Evolutionary conservation across 2,113 vertebrate genomes (phyloP).

Genomic region (Morone saxatilis): DNA sequence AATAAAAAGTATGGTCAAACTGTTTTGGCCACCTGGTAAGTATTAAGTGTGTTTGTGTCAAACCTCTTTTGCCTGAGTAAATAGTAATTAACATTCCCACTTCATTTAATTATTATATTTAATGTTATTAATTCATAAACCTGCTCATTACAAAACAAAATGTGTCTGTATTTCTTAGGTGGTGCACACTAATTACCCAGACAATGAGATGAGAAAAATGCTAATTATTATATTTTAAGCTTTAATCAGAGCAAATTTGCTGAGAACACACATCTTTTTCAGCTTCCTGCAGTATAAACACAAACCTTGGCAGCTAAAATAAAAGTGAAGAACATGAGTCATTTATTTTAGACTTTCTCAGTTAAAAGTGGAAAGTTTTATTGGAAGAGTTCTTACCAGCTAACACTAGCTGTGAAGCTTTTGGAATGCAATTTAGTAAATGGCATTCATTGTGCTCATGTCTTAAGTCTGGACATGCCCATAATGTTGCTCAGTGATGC

Average conservation of each 20-base stretch:
- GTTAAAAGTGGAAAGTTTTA: background rate
- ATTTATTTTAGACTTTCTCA: background rate
- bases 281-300: background rate
- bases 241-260: background rate
- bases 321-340: background rate
- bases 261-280: background rate
- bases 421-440: constrained; percentile 18
- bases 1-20: background rate
- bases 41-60: background rate
- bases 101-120: background rate
- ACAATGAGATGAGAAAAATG: background rate
- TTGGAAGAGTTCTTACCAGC: constrained; percentile 3
- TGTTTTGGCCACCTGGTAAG: background rate
- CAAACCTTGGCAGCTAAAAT: too few species aligned
- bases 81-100: background rate
- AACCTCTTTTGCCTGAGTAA: background rate
- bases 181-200: background rate
- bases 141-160: background rate
- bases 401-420: background rate
- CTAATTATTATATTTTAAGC: background rate
- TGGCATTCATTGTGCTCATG: background rate
- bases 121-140: background rate
- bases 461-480: background rate
- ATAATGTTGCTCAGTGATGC: background rate
- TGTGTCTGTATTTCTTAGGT: background rate